Evolutionary conservation across 2,888 invertebrate species (phyloP).

Genomic region (Apamea anceps): DNA sequence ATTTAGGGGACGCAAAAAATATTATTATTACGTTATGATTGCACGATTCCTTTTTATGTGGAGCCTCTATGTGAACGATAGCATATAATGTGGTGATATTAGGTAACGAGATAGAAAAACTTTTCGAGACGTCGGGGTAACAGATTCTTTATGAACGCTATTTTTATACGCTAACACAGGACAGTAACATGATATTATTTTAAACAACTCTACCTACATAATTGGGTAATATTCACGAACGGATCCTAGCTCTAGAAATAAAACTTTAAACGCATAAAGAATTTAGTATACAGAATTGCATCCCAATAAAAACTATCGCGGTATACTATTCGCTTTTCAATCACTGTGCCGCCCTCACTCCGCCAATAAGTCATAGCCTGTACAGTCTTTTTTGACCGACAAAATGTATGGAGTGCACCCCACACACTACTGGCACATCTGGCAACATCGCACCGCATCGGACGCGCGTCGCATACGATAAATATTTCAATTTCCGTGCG

Average conservation of each 20-base stretch:
- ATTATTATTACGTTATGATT: slow-evolving; percentile 51
- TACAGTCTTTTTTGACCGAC: slow-evolving; percentile 9
- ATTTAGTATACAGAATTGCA: neutral
- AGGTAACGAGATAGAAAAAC: slow-evolving; percentile 14
- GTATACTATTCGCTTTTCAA: neutral
- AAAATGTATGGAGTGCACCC: slow-evolving; percentile 18
- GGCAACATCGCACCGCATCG: slow-evolving; percentile 16
- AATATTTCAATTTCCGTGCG: slow-evolving; percentile 57
- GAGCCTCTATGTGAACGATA: slow-evolving; percentile 11
- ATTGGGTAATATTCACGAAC: neutral
- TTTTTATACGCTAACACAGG: neutral
- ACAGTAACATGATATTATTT: neutral
- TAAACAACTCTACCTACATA: neutral
- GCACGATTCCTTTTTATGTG: slow-evolving; percentile 32
- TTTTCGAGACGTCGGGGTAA: neutral
- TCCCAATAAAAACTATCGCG: neutral
- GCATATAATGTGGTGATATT: slow-evolving; percentile 21
- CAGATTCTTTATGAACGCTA: neutral
- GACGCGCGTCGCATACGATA: slow-evolving; percentile 28
- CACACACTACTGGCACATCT: slow-evolving; percentile 5
- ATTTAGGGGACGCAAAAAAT: slow-evolving; percentile 36
- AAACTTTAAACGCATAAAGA: neutral
- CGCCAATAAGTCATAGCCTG: slow-evolving; percentile 8
- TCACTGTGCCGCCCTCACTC: neutral
- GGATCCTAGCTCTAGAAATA: neutral